Conservation (phyloP, 2,113 vertebrate species). For the Cathartes aura region DNA sequence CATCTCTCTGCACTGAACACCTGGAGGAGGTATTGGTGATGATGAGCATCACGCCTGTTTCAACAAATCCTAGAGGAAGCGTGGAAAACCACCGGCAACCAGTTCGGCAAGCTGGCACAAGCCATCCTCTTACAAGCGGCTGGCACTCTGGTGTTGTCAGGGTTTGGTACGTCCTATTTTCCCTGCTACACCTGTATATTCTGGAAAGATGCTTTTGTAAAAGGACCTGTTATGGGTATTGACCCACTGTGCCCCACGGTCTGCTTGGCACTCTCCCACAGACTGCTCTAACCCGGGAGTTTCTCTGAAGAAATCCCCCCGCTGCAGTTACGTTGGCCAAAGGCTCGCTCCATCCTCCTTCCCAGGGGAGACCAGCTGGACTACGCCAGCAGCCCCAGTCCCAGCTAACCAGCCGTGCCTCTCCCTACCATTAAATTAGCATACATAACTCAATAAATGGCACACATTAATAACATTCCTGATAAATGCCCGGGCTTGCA, state of each 20-base stretch:
- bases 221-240: not conserved
- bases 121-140: not conserved
- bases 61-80: not conserved
- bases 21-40: not conserved
- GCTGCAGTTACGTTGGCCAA: not conserved
- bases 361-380: not conserved
- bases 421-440: not conserved
- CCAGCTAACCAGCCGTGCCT: not conserved
- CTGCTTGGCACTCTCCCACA: not conserved
- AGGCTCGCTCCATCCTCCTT: not conserved
- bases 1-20: not conserved
- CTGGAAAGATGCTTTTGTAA: not conserved
- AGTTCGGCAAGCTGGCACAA: not conserved
- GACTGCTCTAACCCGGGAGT: not conserved
- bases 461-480: not conserved
- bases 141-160: not conserved
- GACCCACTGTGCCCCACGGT: not conserved
- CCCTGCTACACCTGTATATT: not conserved
- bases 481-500: not conserved
- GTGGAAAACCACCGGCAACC: not conserved
- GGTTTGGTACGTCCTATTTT: not conserved
- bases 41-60: not conserved
- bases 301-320: not conserved
- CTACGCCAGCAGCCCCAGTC: not conserved
- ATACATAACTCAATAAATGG: not conserved